Percentiles rank a stretch among this genome's conserved stretches.
Conservation (phyloP, 2,113 vertebrate species). For the Pteruthius melanotis region DNA sequence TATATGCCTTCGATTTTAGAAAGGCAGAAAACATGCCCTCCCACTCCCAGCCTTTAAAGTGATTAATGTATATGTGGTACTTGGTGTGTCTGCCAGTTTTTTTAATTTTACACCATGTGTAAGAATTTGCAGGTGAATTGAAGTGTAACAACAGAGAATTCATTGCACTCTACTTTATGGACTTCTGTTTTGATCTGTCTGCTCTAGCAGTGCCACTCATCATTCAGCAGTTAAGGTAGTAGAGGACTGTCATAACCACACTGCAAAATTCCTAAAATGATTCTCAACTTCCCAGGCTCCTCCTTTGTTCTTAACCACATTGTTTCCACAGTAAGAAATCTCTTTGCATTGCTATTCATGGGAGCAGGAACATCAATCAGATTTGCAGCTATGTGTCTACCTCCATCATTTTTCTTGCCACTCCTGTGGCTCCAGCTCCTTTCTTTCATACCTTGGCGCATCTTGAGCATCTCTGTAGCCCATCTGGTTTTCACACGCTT, state of each 20-base stretch:
- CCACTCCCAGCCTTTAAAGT: neutral
- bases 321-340: neutral
- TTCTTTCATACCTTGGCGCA: neutral
- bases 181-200: neutral
- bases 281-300: neutral
- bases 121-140: neutral
- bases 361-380: neutral
- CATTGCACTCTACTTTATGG: accelerated
- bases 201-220: neutral
- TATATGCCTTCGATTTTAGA: neutral
- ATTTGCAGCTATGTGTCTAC: neutral
- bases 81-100: neutral
- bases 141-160: neutral
- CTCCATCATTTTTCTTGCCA: neutral
- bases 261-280: neutral
- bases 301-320: neutral
- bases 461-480: neutral
- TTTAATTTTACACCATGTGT: neutral
- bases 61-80: neutral
- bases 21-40: neutral
- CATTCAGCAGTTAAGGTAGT: neutral
- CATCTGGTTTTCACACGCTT: neutral
- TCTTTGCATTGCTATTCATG: neutral
- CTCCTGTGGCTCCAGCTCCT: neutral
- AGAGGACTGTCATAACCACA: neutral